Percentiles rank a stretch among this genome's conserved stretches.
Evolutionary conservation across 2,888 invertebrate species (phyloP).

Genomic region (Platycheirus albimanus): DNA sequence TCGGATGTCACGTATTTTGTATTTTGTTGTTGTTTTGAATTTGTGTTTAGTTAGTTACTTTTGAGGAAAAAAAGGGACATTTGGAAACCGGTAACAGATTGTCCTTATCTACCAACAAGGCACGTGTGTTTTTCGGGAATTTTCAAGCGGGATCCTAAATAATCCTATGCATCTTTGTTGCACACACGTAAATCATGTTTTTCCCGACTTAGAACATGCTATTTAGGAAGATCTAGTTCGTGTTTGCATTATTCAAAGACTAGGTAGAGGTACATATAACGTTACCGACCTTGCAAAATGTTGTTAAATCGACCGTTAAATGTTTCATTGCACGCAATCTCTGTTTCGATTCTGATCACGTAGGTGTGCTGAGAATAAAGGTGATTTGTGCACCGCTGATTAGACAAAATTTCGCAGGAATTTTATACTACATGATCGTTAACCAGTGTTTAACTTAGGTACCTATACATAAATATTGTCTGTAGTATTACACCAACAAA

Average conservation of each 20-base stretch:
- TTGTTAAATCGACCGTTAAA: constrained; percentile 35
- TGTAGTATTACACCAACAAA: not conserved
- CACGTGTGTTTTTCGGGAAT: constrained; percentile 43
- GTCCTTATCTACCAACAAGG: constrained; percentile 7
- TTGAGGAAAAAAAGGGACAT: constrained; percentile 24
- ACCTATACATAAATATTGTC: not conserved
- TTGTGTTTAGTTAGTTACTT: too few species aligned
- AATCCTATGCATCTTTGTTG: constrained; percentile 37
- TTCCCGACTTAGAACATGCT: constrained; percentile 12
- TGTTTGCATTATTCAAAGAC: constrained; percentile 18
- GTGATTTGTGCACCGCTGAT: constrained; percentile 39
- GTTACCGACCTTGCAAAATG: constrained; percentile 19
- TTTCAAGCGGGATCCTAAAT: constrained; percentile 18
- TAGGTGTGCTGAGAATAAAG: constrained; percentile 39
- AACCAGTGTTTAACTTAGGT: not conserved
- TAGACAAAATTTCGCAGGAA: constrained; percentile 59
- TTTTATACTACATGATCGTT: constrained; percentile 22
- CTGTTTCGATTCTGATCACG: constrained; percentile 59
- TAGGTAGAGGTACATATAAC: too few species aligned
- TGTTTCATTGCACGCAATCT: constrained; percentile 21
- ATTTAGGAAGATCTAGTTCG: constrained; percentile 11
- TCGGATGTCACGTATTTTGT: constrained; percentile 8
- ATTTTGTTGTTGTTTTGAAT: not conserved
- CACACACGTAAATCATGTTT: constrained; percentile 53
- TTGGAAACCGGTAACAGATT: constrained; percentile 32